phyloP scores from a whole-genome alignment of 2,113 vertebrate genomes.

The Eubucco bourcierii region DNA sequence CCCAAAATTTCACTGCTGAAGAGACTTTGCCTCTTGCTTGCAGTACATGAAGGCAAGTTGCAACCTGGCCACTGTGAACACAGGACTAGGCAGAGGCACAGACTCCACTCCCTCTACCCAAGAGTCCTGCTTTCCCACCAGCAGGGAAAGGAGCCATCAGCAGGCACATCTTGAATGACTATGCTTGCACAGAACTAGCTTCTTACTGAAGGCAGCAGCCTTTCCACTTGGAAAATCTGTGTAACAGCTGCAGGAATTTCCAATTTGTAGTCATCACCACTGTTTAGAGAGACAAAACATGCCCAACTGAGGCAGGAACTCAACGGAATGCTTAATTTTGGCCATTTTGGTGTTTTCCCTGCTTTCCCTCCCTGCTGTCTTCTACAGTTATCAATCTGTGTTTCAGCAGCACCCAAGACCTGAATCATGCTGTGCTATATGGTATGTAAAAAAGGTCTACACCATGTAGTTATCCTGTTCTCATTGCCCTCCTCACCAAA shows the following conservation, averaged over 20 bases:
- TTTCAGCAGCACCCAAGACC: not conserved
- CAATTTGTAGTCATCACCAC: not conserved
- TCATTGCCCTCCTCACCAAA: not conserved
- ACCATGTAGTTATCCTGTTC: not conserved
- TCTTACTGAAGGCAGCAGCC: not conserved
- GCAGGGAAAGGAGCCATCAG: not conserved
- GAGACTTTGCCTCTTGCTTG: not conserved
- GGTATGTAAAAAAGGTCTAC: not conserved
- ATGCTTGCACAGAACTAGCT: not conserved
- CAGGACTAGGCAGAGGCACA: not conserved
- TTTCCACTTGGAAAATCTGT: not conserved
- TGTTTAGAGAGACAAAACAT: not conserved
- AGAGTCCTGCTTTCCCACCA: not conserved
- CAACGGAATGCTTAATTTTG: not conserved
- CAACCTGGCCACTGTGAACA: not conserved
- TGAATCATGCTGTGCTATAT: not conserved
- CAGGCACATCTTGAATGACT: not conserved
- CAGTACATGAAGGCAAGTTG: not conserved
- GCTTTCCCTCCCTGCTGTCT: not conserved
- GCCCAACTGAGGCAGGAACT: not conserved
- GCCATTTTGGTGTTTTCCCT: not conserved
- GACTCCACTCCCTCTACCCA: not conserved
- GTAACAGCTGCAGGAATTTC: not conserved
- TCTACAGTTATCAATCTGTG: not conserved
- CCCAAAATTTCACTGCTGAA: not conserved